Base-by-base conservation (phyloP, 2,888 invertebrate genomes). In the Himalopsyche kuldschensis region DNA sequence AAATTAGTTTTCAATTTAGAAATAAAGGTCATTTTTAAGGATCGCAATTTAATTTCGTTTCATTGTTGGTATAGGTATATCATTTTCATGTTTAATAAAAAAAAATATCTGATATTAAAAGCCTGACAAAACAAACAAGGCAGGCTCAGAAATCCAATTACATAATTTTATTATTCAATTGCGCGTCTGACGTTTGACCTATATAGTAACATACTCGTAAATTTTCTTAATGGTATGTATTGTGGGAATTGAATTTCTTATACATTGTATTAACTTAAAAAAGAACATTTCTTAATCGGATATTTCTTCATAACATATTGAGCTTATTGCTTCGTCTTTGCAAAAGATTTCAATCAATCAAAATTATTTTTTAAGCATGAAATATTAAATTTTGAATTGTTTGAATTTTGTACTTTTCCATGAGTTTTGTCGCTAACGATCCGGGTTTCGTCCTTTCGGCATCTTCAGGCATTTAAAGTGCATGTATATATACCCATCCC, bases 151-250 rank as follows among this genome's bases (percentile, higher is more conserved):
- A 41, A 69, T 69, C 69, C 69, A 69, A 69, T 69, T 69, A 69
- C 69, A 69, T 69, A 69, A 69, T 69, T 69, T 69, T 69, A 69
- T 69, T 69, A 69, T 69, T 69, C 69, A 69, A 69, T 69, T 69
- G 69, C 69, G 69, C 69, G 27, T 69, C 30, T 69, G 69, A 69
- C 69, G 69, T 69, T 69, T 30, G 69, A 69, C 69, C 69, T 69
- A 69, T 69, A 69, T 69, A 11, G 69, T 69, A 30, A 69, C 69
- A 69, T 30, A 69, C 69, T 69, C 69, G 69, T 69, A 69, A 69
- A 69, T 30, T 27, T 69, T 69, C 69, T 69, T 69, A 69, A 69
- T 69, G 69, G 69, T 69, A 69, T 69, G 69, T 69, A 30, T 15
- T 27, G 69, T 69, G 10, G 69, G 30, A 69, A 69, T 69, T 69